Percentiles rank a stretch among this genome's conserved stretches.
phyloP scores from a whole-genome alignment of 2,888 invertebrate species.

The Cheilosia impressa region DNA sequence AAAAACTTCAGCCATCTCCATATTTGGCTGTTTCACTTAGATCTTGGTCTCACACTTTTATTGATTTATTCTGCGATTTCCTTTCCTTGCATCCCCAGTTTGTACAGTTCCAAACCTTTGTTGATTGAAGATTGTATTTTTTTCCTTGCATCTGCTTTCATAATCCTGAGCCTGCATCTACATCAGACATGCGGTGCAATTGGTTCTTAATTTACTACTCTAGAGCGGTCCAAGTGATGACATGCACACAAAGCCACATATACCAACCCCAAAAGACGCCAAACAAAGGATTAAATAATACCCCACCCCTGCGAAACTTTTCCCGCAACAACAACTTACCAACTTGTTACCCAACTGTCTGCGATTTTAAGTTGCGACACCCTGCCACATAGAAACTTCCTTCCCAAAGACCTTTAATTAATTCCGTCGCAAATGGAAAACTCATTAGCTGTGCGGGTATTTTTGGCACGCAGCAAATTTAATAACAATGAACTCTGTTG shows the following conservation, averaged over 20 bases:
- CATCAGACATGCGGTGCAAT: too few relatives aligned
- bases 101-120: too few relatives aligned
- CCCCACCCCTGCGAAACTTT: constrained; percentile 18
- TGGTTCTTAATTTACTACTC: too few relatives aligned
- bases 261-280: constrained; percentile 13
- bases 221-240: background rate
- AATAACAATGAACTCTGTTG: constrained; percentile 43
- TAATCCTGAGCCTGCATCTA: too few relatives aligned
- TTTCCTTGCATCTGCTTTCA: too few relatives aligned
- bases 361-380: constrained; percentile 12
- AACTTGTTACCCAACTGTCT: constrained; percentile 46
- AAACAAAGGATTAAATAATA: constrained; percentile 38
- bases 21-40: too few relatives aligned
- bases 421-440: constrained; percentile 66
- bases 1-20: too few relatives aligned
- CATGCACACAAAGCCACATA: background rate
- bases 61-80: too few relatives aligned
- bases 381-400: background rate
- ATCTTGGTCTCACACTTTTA: too few relatives aligned
- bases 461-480: constrained; percentile 54
- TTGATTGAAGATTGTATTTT: too few relatives aligned
- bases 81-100: too few relatives aligned
- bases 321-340: constrained; percentile 25
- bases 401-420: constrained; percentile 60
- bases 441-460: constrained; percentile 59